Conservation (phyloP, 2,888 invertebrate genomes). For the Catocala sponsa region DNA sequence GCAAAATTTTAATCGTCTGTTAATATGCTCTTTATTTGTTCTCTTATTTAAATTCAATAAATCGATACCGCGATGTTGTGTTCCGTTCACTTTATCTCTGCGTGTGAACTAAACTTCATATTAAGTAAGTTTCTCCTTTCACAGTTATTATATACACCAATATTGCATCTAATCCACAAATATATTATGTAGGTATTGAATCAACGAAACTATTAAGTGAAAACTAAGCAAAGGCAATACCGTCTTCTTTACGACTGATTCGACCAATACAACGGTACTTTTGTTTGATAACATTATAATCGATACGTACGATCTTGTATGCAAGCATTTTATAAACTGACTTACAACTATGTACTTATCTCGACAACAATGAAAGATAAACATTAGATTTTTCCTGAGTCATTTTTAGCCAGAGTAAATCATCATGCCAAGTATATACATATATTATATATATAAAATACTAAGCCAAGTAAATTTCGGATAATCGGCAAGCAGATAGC, state of each 20-base stretch:
- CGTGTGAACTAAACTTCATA: background rate
- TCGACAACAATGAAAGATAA: background rate
- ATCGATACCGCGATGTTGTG: background rate
- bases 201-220: background rate
- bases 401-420: too few relatives aligned
- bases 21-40: constrained; percentile 47
- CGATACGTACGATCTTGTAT: constrained; percentile 19
- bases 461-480: too few relatives aligned
- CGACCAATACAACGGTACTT: background rate
- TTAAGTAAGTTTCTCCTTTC: background rate
- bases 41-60: constrained; percentile 17
- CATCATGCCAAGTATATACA: too few relatives aligned
- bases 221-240: background rate
- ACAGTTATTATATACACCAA: too few relatives aligned
- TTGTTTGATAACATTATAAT: constrained; percentile 5
- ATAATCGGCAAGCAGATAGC: too few relatives aligned
- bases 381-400: too few relatives aligned
- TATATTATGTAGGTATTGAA: too few relatives aligned
- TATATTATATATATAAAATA: too few relatives aligned
- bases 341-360: constrained; percentile 1
- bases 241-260: background rate
- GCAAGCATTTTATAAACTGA: constrained; percentile 11
- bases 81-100: constrained; percentile 9
- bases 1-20: constrained; percentile 71
- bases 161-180: too few relatives aligned